Evolutionary conservation across 2,888 invertebrate species (phyloP), one percentile per base, ranked within the genome.

Genomic region (Troides aeacus): DNA sequence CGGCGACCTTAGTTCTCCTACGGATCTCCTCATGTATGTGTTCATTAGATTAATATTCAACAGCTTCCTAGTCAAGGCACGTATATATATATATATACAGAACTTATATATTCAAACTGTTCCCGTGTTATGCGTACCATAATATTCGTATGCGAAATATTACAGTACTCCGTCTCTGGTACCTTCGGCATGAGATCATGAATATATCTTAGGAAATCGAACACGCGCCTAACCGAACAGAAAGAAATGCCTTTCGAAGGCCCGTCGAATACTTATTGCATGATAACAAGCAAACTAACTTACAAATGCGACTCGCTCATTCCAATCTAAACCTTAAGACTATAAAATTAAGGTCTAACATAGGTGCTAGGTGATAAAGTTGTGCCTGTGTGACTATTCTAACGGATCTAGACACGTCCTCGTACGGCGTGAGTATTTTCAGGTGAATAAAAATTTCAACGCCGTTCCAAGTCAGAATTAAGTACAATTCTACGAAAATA

Each of bases 261-360:
- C 65, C 62, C 69, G 61, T 42, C 61, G 68, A 69, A 69, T 69
- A 64, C 68, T 69, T 69, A 64, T 69, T 60, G 56, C 53, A 53
- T 24, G 60, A 53, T 69, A 64, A 64, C 60, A 64, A 58, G 53
- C 42, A 23, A 23, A 56, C 59, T 24, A 17, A 53, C 23, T 64
- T 64, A 36, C 21, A 53, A 12, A 23, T 61, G 42, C 53, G 30
- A 7, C 23, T 7, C 0, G 15, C 2, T 3, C 23, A 39, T 39
- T 36, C 24, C 18, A 69, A 59, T 24, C 5, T 30, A 18, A 18
- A 46, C 64, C 36, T 15, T 68, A 39, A 42, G 0, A 0, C 15
- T 3, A 21, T 21, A 10, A 7, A 0, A 17, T 46, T 58, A 68
- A 24, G 30, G 58, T 15, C n/a, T 36, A 62, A 8, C 12, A 15